These are phyloP conservation scores for Chrosomus eos DNA, from an alignment of 2,797 vertebrate genomes.

Conservation along the genomic window DNA sequence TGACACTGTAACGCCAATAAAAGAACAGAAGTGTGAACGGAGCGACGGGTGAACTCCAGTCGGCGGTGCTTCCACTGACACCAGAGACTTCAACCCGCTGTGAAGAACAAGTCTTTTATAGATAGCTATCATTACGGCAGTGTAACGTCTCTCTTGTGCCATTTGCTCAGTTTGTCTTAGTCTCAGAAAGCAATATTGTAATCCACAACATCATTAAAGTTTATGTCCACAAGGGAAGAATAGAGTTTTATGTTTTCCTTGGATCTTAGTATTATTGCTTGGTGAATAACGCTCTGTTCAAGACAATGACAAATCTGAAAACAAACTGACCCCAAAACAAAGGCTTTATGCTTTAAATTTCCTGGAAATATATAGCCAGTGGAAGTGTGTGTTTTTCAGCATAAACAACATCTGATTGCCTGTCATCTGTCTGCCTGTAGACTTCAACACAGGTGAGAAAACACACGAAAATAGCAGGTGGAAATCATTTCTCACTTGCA, in stretches of 20 bases:
- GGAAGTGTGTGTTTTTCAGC: slow-evolving; percentile 3
- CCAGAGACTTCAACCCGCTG: slow-evolving; percentile 7
- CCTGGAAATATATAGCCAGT: not conserved
- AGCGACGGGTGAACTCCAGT: slow-evolving; percentile 29
- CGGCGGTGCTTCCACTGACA: not conserved
- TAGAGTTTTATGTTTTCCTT: not conserved
- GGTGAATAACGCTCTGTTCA: not conserved
- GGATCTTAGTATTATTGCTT: slow-evolving; percentile 7
- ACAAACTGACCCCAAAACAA: not conserved
- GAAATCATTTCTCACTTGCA: slow-evolving; percentile 11
- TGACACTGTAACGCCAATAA: slow-evolving; percentile 68
- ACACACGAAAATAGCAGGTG: not conserved
- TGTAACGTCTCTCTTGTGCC: not conserved
- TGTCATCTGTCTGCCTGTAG: not conserved
- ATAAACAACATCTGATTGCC: slow-evolving; percentile 11
- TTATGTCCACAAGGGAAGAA: not conserved
- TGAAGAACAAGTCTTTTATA: slow-evolving; percentile 23
- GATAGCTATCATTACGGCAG: slow-evolving; percentile 19
- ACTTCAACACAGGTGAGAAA: not conserved
- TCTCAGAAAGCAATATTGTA: slow-evolving; percentile 16
- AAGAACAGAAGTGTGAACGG: slow-evolving; percentile 43
- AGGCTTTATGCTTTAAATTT: not conserved
- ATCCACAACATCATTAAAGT: slow-evolving; percentile 8
- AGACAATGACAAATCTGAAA: slow-evolving; percentile 4
- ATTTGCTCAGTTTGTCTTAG: not conserved